Percentiles rank a stretch among this genome's conserved stretches.
Conservation (phyloP, 2,797 vertebrate species). For the Leptodactylus fallax region DNA sequence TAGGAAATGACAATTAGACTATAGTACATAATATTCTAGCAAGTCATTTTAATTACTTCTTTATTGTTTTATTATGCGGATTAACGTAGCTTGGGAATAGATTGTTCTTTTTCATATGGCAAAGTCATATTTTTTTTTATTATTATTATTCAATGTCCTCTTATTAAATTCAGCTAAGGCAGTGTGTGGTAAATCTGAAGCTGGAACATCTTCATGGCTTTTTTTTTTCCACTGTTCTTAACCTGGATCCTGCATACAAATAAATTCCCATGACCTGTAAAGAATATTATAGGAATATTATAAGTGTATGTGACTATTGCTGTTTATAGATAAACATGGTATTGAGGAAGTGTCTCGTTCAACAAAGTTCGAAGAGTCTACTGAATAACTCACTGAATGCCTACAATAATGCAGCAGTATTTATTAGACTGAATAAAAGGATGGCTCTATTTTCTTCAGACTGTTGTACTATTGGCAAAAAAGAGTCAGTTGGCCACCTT, state of each 20-base stretch:
- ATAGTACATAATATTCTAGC: slow-evolving; percentile 32
- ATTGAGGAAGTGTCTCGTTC: background rate
- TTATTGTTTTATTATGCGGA: slow-evolving; percentile 42
- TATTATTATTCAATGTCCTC: background rate
- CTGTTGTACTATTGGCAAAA: slow-evolving; percentile 30
- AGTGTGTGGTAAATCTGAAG: background rate
- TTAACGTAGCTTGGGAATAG: background rate
- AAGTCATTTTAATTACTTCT: background rate
- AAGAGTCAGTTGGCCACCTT: slow-evolving; percentile 32
- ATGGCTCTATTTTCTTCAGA: slow-evolving; percentile 10
- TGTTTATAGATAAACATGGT: background rate
- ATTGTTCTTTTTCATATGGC: background rate
- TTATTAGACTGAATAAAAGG: background rate
- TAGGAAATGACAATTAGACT: slow-evolving; percentile 29
- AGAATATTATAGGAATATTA: background rate
- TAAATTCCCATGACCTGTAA: background rate
- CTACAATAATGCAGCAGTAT: background rate
- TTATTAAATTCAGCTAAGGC: background rate
- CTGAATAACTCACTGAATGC: background rate
- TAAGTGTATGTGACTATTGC: background rate
- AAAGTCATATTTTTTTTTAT: background rate
- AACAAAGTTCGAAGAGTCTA: too few relatives aligned
- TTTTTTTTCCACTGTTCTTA: background rate
- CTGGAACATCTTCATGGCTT: background rate
- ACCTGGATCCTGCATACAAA: background rate